Evolutionary conservation across 2,113 vertebrate genomes (phyloP).

Genomic region (Lipophrys pholis): DNA sequence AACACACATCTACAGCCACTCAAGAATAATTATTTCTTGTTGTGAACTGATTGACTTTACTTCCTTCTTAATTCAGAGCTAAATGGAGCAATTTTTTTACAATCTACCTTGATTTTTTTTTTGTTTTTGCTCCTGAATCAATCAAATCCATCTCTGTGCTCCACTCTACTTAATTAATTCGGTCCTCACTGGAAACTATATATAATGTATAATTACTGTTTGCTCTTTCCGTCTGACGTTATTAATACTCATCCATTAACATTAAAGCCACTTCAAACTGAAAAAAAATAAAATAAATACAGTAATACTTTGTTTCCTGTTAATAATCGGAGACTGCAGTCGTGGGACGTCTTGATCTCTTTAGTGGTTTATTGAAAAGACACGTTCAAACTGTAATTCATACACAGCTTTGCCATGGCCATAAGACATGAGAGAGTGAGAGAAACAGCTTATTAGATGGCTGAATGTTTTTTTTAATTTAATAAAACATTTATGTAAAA

Average conservation of each 20-base stretch:
- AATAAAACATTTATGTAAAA: too few species aligned
- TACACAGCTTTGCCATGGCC: too few species aligned
- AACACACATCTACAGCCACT: too few species aligned
- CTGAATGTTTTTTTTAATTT: too few species aligned
- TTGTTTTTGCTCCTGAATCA: neutral
- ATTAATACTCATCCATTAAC: conserved; percentile 50
- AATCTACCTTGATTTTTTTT: too few species aligned
- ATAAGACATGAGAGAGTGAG: too few species aligned
- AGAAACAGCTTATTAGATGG: too few species aligned
- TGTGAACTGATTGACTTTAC: too few species aligned
- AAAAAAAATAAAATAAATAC: conserved; percentile 23
- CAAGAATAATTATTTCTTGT: too few species aligned
- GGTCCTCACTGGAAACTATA: conserved; percentile 27
- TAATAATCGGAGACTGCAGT: conserved; percentile 14
- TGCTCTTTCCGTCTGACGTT: neutral
- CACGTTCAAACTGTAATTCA: too few species aligned
- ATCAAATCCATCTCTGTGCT: neutral
- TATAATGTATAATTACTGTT: conserved; percentile 23
- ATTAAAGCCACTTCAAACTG: neutral
- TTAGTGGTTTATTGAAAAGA: neutral
- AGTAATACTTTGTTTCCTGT: conserved; percentile 46
- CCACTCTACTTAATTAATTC: conserved; percentile 45
- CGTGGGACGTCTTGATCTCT: conserved; percentile 16
- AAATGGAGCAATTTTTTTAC: too few species aligned
- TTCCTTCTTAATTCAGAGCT: too few species aligned